phyloP scores from a whole-genome alignment of 2,797 vertebrate species.

The Enoplosus armatus region DNA sequence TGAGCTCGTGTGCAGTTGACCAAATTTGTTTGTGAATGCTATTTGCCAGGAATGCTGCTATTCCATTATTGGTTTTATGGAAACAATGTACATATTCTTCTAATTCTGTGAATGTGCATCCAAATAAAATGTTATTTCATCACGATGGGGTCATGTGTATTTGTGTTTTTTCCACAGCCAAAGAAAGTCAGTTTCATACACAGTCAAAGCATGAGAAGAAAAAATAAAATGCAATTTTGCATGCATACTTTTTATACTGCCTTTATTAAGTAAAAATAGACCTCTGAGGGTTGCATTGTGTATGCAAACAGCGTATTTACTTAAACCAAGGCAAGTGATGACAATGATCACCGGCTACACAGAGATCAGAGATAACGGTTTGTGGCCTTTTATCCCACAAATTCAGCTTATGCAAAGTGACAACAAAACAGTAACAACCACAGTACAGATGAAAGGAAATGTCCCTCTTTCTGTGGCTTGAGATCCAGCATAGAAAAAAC shows the following conservation, averaged over 20 bases:
- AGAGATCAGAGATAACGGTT: conserved; percentile 59
- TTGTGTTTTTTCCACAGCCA: not conserved
- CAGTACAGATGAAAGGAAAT: conserved; percentile 47
- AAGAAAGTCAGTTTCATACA: not conserved
- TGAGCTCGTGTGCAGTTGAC: conserved; percentile 25
- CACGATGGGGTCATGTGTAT: not conserved
- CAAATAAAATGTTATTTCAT: conserved; percentile 61
- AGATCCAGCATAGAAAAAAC: conserved; percentile 52
- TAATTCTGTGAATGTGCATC: conserved; percentile 49
- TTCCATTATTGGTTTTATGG: conserved; percentile 49
- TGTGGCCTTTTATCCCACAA: conserved; percentile 59
- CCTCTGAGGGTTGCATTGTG: conserved; percentile 81
- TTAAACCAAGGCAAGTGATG: conserved; percentile 63
- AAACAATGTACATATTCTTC: conserved; percentile 39
- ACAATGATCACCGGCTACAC: conserved; percentile 59
- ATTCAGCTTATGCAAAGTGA: conserved; percentile 74
- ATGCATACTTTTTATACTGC: conserved; percentile 73
- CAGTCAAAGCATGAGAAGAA: not conserved
- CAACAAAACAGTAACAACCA: conserved; percentile 61
- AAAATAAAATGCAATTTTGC: conserved; percentile 8
- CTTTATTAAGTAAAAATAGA: conserved; percentile 86
- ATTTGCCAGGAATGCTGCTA: conserved; percentile 69
- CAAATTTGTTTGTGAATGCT: conserved; percentile 42
- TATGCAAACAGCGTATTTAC: conserved; percentile 76
- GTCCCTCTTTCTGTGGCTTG: conserved; percentile 47